Evolutionary conservation across 2,797 vertebrate genomes (phyloP), one percentile per base, ranked within the genome.

Genomic region (Dermochelys coriacea): DNA sequence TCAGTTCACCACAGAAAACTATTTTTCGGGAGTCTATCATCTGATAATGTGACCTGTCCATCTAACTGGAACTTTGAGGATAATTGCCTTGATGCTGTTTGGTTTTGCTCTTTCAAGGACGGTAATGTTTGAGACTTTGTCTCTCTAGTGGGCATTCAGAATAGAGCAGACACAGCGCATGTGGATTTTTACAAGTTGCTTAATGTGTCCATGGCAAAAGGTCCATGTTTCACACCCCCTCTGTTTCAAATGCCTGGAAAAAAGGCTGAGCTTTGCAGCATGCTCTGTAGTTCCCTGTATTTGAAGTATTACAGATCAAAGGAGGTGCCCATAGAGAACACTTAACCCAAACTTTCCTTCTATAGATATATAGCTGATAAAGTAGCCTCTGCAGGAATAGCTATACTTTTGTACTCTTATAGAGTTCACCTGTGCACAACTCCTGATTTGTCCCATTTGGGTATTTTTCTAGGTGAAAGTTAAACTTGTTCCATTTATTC

Each of bases 391-490:
- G 47, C 2, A 6, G 79, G 85, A 96, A 90, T 6, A 4, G 5
- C 8, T 84, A 7, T 0, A 45, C 74, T 85, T 95, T 89, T 94
- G 87, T 91, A 37, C 90, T 49, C 41, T 61, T 19, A 77, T 81
- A 86, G 29, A 12, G 81, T 41, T 75, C 83, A 77, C 25, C 78
- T 50, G 21, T 11, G n/a, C 4, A 19, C 41, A 85, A 31, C 23
- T 95, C 91, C 90, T 95, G 94, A 91, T 83, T 34, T 87, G 49
- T 96, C 50, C 74, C 82, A 78, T 68, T 86, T 93, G 93, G 68
- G 34, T 49, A n/a, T 88, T 94, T 85, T 86, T 92, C 86, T 86
- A 45, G 41, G 75, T 49, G 71, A 89, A 96, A 95, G 87, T 93
- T 78, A 91, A 68, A 86, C 68, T 27, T 87, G 9, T 16, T 91